phyloP scores from a whole-genome alignment of 1,140 invertebrate genomes.

The Hycleus phaleratus region DNA sequence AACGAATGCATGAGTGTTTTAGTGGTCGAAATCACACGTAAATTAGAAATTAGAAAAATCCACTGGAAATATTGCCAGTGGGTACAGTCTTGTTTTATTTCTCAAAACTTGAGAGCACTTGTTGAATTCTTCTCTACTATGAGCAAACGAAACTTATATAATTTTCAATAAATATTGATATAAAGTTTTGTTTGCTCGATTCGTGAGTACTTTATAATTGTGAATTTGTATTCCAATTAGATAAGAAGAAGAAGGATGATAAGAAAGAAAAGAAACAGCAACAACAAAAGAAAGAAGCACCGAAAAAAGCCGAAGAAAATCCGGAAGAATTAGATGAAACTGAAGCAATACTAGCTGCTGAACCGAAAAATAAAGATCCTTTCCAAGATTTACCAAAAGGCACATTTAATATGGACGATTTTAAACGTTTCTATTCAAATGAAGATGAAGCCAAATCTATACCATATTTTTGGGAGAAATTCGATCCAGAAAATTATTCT shows the following conservation, averaged over 20 bases:
- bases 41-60: too few species aligned
- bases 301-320: conserved; percentile 47
- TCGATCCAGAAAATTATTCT: conserved; percentile 93
- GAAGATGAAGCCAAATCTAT: conserved; percentile 90
- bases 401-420: conserved; percentile 94
- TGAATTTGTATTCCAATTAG: neutral
- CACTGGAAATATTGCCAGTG: too few species aligned
- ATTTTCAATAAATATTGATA: too few species aligned
- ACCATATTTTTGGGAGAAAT: conserved; percentile 98
- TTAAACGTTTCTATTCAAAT: conserved; percentile 96
- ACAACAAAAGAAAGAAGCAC: conserved; percentile 48
- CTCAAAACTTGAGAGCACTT: too few species aligned
- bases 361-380: conserved; percentile 86
- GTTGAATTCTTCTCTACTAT: too few species aligned
- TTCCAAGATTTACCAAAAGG: conserved; percentile 85
- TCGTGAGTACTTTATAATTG: neutral
- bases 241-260: conserved; percentile 41
- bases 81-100: too few species aligned
- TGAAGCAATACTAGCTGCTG: conserved; percentile 61
- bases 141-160: too few species aligned
- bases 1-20: too few species aligned
- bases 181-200: too few species aligned
- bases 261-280: conserved; percentile 55
- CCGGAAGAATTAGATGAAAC: conserved; percentile 60
- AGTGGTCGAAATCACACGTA: too few species aligned